These are phyloP conservation scores for Leptopilina drosophilae DNA, from an alignment of 2,888 invertebrate genomes.

Conservation along the genomic window DNA sequence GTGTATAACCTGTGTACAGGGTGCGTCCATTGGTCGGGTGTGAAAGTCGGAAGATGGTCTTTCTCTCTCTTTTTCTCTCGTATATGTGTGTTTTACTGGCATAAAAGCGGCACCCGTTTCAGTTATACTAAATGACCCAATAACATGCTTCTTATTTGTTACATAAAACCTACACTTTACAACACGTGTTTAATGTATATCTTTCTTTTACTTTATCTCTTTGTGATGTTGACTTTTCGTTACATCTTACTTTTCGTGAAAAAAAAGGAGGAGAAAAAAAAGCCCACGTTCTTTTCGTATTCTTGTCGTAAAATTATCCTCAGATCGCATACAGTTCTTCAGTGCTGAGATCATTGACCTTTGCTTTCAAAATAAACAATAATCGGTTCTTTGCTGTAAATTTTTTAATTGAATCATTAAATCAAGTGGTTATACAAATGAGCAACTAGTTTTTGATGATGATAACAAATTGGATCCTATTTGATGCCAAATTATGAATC, in stretches of 20 bases:
- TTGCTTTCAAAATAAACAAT: no score
- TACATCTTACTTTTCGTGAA: background rate
- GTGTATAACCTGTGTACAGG: constrained; percentile 62
- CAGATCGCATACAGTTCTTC: no score
- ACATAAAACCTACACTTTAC: constrained; percentile 33
- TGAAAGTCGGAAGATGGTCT: constrained; percentile 72
- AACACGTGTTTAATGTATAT: constrained; percentile 16
- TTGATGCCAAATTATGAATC: no score
- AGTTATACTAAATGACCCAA: constrained; percentile 34
- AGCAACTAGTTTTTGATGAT: no score
- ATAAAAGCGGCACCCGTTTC: constrained; percentile 27
- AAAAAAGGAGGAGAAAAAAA: background rate
- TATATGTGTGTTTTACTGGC: constrained; percentile 13
- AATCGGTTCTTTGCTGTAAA: no score
- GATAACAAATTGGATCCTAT: no score
- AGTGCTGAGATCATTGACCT: no score
- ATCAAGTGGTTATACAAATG: no score
- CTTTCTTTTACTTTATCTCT: background rate
- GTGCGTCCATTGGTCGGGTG: constrained; percentile 67
- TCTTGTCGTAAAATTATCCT: no score
- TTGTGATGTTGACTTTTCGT: background rate
- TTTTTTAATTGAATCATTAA: no score
- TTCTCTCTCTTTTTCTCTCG: constrained; percentile 46
- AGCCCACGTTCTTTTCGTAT: background rate
- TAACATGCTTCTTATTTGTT: constrained; percentile 35